These are phyloP conservation scores for Ophioderma brevispina DNA, from an alignment of 35 echinoderm and acorn worm genomes.

Conservation along the genomic window DNA sequence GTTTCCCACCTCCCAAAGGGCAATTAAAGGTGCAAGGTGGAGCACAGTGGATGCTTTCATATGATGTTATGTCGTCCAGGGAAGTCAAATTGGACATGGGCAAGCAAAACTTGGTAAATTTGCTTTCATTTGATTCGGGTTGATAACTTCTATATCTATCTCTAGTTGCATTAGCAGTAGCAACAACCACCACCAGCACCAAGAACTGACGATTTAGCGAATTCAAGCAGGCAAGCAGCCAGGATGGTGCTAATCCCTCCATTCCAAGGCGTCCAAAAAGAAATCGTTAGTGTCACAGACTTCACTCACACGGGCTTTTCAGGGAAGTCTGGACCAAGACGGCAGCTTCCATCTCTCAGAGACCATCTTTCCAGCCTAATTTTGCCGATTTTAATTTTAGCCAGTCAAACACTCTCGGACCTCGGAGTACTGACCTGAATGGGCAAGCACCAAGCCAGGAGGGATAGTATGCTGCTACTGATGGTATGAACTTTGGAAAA, in stretches of 20 bases:
- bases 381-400: constrained; percentile 41
- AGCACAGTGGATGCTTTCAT: not conserved
- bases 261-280: not conserved
- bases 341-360: not conserved
- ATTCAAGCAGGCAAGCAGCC: constrained; percentile 24
- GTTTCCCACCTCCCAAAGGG: not conserved
- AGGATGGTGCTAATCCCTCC: not conserved
- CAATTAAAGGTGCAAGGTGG: not conserved
- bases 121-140: not conserved
- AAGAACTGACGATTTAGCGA: not conserved
- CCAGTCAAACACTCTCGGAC: constrained; percentile 56
- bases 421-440: constrained; percentile 36
- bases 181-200: not conserved
- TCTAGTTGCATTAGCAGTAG: not conserved
- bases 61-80: not conserved
- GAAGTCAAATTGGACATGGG: not conserved
- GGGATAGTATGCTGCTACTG: constrained; percentile 62
- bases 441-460: constrained; percentile 1
- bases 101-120: not conserved
- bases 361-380: not conserved
- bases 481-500: not conserved
- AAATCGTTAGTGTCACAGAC: not conserved
- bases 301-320: no score
- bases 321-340: not conserved
- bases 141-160: not conserved